phyloP scores from a whole-genome alignment of 2,888 invertebrate species.

The Helleia helle region DNA sequence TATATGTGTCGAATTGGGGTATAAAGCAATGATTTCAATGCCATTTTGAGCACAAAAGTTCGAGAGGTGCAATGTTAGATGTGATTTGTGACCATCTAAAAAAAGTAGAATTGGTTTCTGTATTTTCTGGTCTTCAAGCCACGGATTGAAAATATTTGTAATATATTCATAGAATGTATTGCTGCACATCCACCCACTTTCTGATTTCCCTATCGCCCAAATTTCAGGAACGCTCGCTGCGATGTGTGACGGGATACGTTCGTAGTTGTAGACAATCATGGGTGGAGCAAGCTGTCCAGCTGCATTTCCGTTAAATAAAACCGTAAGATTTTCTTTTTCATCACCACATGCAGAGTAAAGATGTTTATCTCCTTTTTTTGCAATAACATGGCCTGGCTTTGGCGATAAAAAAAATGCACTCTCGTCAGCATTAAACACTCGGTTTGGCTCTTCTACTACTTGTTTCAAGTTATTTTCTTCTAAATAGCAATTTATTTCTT shows the following conservation, averaged over 20 bases:
- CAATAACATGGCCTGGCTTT: constrained; percentile 31
- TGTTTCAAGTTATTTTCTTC: constrained; percentile 17
- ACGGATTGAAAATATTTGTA: constrained; percentile 31
- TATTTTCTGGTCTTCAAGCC: constrained; percentile 25
- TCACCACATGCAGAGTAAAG: constrained; percentile 20
- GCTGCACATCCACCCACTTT: constrained; percentile 33
- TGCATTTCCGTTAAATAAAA: constrained; percentile 23
- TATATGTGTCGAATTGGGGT: too few relatives aligned
- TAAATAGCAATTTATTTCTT: constrained; percentile 19
- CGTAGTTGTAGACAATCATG: constrained; percentile 19
- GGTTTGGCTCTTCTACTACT: constrained; percentile 18
- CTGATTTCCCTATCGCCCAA: constrained; percentile 26
- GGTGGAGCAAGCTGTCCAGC: constrained; percentile 23
- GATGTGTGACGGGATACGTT: constrained; percentile 19
- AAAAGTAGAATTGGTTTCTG: constrained; percentile 11
- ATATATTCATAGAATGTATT: constrained; percentile 35
- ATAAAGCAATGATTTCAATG: too few relatives aligned
- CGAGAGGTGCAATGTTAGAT: neutral
- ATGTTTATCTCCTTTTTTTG: constrained; percentile 28
- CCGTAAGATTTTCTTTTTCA: constrained; percentile 26
- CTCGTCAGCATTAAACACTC: constrained; percentile 15
- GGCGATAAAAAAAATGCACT: constrained; percentile 17
- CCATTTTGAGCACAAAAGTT: neutral
- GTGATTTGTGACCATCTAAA: neutral
- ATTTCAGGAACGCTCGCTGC: constrained; percentile 18